phyloP scores from a whole-genome alignment of 2,888 invertebrate genomes.

The Netelia melanura region DNA sequence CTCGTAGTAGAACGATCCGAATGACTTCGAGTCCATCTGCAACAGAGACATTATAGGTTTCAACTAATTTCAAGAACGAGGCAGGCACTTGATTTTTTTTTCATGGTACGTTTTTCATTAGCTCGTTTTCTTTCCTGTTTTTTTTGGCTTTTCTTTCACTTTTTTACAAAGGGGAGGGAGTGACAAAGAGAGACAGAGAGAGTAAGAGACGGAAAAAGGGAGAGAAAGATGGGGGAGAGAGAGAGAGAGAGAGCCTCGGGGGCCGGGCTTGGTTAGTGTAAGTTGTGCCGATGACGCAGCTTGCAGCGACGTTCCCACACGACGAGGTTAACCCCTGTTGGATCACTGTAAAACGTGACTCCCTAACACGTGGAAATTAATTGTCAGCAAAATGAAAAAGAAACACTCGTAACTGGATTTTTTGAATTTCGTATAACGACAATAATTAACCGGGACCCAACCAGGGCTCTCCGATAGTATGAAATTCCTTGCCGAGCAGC shows the following conservation, averaged over 20 bases:
- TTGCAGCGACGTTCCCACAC: conserved; percentile 84
- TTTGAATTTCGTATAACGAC: conserved; percentile 2
- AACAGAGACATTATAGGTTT: conserved; percentile 86
- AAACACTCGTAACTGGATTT: neutral
- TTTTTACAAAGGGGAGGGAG: conserved; percentile 57
- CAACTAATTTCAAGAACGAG: conserved; percentile 81
- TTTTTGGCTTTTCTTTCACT: conserved; percentile 40
- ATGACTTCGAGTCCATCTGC: conserved; percentile 98
- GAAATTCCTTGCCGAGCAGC: conserved; percentile 8
- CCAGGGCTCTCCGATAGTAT: conserved; percentile 28
- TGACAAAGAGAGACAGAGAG: conserved; percentile 5
- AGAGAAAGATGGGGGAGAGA: conserved; percentile 51
- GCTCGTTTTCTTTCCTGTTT: conserved; percentile 1
- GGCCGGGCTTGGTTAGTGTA: conserved; percentile 70
- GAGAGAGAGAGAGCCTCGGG: conserved; percentile 37
- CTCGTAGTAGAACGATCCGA: conserved; percentile 98
- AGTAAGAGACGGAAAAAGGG: conserved; percentile 37
- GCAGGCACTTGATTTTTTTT: conserved; percentile 59
- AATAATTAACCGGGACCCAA: neutral
- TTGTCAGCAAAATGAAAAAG: conserved; percentile 71
- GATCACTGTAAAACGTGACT: conserved; percentile 82
- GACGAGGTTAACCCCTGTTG: conserved; percentile 82
- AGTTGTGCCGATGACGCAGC: conserved; percentile 85
- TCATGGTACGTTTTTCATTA: neutral
- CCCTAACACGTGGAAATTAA: conserved; percentile 73